Percentiles rank a stretch among this genome's conserved stretches.
Conservation (phyloP, 2,888 invertebrate species). For the Mactromeris polynyma region DNA sequence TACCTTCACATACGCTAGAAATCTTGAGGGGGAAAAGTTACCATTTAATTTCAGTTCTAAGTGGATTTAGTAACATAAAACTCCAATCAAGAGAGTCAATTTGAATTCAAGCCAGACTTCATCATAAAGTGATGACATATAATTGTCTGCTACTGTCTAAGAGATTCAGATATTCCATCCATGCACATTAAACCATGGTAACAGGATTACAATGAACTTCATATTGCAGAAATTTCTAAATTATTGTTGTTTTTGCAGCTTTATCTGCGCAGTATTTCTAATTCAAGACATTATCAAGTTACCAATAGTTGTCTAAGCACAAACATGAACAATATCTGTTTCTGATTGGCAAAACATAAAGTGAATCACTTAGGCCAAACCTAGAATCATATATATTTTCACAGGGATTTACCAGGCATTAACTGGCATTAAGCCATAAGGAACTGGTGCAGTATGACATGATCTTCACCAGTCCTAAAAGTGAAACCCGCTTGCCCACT, state of each 20-base stretch:
- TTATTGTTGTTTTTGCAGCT: background rate
- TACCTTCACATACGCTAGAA: too few relatives aligned
- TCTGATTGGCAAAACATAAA: background rate
- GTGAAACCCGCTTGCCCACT: too few relatives aligned
- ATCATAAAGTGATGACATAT: background rate
- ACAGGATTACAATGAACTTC: background rate
- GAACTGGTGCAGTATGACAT: too few relatives aligned
- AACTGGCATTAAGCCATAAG: too few relatives aligned
- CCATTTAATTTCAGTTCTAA: too few relatives aligned
- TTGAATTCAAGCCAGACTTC: too few relatives aligned
- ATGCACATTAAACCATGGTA: background rate
- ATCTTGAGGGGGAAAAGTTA: too few relatives aligned
- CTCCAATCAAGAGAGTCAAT: too few relatives aligned
- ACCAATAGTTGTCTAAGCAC: background rate
- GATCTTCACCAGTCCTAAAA: too few relatives aligned
- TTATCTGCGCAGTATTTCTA: background rate
- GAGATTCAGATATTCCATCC: background rate
- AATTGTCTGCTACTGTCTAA: background rate
- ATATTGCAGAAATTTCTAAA: background rate
- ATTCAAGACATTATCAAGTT: background rate
- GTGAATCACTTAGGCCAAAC: background rate
- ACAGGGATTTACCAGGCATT: background rate
- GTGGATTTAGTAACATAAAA: too few relatives aligned
- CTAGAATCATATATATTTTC: background rate
- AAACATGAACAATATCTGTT: background rate